Conservation (phyloP, 2,113 vertebrate species). For the Myotis brandtii region DNA sequence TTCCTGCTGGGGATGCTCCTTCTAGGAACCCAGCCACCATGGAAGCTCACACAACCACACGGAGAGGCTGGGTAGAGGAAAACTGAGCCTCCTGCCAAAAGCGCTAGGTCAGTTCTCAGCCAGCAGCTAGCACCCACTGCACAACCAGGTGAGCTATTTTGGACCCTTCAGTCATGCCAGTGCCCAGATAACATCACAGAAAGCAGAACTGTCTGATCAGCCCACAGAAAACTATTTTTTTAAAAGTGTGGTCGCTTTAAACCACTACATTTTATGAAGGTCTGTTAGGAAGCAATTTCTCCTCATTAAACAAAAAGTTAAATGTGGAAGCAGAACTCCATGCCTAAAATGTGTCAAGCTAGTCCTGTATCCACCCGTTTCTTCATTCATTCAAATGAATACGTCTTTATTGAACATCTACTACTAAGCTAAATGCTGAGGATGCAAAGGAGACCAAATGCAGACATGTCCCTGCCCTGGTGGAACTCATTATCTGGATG, state of each 20-base stretch:
- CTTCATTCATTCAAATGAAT: not conserved
- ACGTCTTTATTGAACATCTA: not conserved
- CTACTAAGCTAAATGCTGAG: not conserved
- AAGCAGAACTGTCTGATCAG: constrained; percentile 14
- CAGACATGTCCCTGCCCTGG: not conserved
- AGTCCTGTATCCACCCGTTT: not conserved
- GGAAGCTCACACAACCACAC: constrained; percentile 2
- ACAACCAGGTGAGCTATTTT: constrained; percentile 48
- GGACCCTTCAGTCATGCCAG: constrained; percentile 39
- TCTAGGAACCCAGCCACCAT: constrained; percentile 24
- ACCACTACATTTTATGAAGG: not conserved
- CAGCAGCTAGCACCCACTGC: constrained; percentile 50
- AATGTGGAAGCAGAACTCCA: not conserved
- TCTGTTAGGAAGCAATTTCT: constrained; percentile 41
- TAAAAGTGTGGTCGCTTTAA: constrained; percentile 25
- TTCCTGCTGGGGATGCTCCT: not conserved
- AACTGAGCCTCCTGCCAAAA: constrained; percentile 31
- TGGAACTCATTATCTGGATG: not conserved
- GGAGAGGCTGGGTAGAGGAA: constrained; percentile 18
- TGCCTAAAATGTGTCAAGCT: not conserved
- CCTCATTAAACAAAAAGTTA: constrained; percentile 5
- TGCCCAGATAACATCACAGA: not conserved
- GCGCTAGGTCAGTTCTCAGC: constrained; percentile 30
- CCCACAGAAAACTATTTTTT: not conserved
- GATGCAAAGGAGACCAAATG: not conserved